These are phyloP conservation scores for Drosophila nigritarsus DNA, from an alignment of 2,888 invertebrate genomes.

Conservation along the genomic window DNA sequence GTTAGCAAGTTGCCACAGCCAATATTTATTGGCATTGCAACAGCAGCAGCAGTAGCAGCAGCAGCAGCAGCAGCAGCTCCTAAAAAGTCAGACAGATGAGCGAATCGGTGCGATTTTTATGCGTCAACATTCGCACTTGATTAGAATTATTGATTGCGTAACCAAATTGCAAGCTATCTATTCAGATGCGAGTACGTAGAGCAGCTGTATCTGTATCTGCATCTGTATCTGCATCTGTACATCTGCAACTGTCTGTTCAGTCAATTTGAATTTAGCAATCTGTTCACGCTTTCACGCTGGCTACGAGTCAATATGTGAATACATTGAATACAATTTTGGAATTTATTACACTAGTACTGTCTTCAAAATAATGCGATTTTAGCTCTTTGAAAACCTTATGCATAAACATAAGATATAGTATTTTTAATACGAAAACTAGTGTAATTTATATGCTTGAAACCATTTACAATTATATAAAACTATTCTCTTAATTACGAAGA, in stretches of 20 bases:
- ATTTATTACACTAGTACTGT: background rate
- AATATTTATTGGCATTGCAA: constrained; percentile 54
- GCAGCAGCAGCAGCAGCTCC: constrained; percentile 17
- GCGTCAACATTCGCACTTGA: constrained; percentile 80
- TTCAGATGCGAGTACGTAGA: constrained; percentile 32
- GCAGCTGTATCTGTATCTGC: constrained; percentile 6
- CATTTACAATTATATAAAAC: background rate
- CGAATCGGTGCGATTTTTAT: constrained; percentile 69
- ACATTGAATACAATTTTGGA: background rate
- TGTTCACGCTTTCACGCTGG: constrained; percentile 22
- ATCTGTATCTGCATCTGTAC: background rate
- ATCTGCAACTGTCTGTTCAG: constrained; percentile 4
- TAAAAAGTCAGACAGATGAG: constrained; percentile 57
- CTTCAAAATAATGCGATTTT: background rate
- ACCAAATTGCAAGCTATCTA: constrained; percentile 58
- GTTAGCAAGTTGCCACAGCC: constrained; percentile 40
- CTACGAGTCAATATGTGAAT: constrained; percentile 8
- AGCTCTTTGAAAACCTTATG: background rate
- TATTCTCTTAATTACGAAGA: background rate
- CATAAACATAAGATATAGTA: background rate
- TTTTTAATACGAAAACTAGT: background rate
- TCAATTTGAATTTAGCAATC: constrained; percentile 31
- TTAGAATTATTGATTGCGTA: constrained; percentile 81
- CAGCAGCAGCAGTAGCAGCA: constrained; percentile 3
- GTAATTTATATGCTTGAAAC: background rate